Evolutionary conservation across 2,113 vertebrate genomes (phyloP), one percentile per base, ranked within the genome.

Genomic region (Bos indicus): DNA sequence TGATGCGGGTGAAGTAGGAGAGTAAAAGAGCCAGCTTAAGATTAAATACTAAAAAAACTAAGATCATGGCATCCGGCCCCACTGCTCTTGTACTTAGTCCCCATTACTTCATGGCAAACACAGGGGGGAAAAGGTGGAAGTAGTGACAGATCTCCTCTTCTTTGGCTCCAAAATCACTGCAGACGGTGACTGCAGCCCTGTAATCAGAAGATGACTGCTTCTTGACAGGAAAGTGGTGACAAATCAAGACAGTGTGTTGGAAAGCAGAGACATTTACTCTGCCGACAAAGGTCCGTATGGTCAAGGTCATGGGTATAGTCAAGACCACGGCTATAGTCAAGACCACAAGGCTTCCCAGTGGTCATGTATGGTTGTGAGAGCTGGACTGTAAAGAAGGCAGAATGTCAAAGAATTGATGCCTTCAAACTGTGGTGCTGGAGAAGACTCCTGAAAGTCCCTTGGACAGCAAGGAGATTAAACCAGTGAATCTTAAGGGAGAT

Each of bases 211-310:
- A 60, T 0, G 0, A 28, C 59, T 60, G 59, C 25, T 60, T 60
- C 59, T 60, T 60, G 25, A 60, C 59, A 59, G 59, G 25, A 60
- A 60, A 60, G 59, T 60, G 59, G 28, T 60, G 59, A 60, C 59
- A 28, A 60, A 60, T 5, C 59, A 26, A 28, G 59, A 28, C 5
- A 60, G 11, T 28, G 59, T 28, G 59, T 60, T 60, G 59, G 28
- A 60, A 60, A 60, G 59, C 11, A 60, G n/a, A 40, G 19, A 40
- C 67, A 71, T 71, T 71, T 23, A 23, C n/a, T 71, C n/a, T 71
- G 67, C 1, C 0, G 0, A 23, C 67, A 23, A 40, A 40, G n/a
- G 67, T 71, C 67, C 10, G 0, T 23, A 23, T 12, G 12, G n/a
- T 71, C 19, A 71, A 71, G 2, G n/a, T n/a, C 33, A 36, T 12